phyloP scores from a whole-genome alignment of 2,888 invertebrate genomes.

The Hemicrepidius hirtus region DNA sequence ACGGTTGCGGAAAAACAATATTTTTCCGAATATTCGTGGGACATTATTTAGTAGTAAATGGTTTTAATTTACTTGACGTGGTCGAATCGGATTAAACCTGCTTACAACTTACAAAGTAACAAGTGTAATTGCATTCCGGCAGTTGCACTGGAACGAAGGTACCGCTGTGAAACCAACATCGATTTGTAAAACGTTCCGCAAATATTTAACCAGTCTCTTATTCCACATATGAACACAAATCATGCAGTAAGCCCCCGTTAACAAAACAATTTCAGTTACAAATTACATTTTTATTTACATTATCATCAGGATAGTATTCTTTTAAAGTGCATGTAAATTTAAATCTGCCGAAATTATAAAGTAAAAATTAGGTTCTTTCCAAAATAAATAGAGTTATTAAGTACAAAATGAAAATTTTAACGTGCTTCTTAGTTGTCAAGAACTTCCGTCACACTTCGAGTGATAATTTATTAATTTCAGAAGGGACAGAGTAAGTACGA shows the following conservation, averaged over 20 bases:
- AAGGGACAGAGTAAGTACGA: conserved; percentile 27
- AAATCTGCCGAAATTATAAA: not conserved
- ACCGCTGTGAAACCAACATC: conserved; percentile 53
- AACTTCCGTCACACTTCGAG: conserved; percentile 22
- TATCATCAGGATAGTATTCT: not conserved
- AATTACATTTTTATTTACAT: conserved; percentile 29
- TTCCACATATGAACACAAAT: conserved; percentile 47
- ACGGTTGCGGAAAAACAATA: not conserved
- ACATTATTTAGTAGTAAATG: conserved; percentile 35
- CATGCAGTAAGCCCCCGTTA: conserved; percentile 24
- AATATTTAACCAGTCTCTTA: conserved; percentile 57
- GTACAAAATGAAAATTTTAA: conserved; percentile 29
- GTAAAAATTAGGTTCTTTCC: not conserved
- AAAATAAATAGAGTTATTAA: conserved; percentile 20
- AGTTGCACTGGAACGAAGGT: conserved; percentile 52
- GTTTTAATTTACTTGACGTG: conserved; percentile 36
- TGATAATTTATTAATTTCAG: conserved; percentile 42
- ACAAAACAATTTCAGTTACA: conserved; percentile 41
- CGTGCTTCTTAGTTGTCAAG: not conserved
- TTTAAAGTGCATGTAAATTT: not conserved
- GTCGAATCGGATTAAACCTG: conserved; percentile 51
- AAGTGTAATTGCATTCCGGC: conserved; percentile 60
- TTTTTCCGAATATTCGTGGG: not conserved
- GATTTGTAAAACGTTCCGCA: conserved; percentile 62
- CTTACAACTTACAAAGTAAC: conserved; percentile 56